Conservation (phyloP, 1,140 invertebrate genomes). For the Cydia strobilella region DNA sequence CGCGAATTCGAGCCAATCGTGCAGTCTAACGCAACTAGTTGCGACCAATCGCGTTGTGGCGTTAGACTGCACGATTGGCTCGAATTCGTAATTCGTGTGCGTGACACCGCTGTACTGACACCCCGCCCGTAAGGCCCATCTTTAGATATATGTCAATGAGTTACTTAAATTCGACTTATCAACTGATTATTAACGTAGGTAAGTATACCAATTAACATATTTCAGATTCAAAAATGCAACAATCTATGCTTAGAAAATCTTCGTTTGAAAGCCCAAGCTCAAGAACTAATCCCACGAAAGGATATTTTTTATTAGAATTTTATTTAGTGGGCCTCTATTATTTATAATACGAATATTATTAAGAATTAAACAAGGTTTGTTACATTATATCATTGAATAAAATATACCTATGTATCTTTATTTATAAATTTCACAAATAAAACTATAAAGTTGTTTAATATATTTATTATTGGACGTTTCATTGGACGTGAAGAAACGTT, state of each 20-base stretch:
- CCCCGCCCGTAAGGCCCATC: no score
- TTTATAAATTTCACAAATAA: background rate
- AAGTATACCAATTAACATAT: background rate
- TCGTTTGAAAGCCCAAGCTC: constrained; percentile 51
- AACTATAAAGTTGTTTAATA: no score
- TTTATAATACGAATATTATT: background rate
- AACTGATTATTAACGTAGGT: background rate
- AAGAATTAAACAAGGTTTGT: background rate
- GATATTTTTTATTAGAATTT: background rate
- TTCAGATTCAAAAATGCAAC: constrained; percentile 65
- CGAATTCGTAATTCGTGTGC: no score
- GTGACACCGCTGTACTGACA: no score
- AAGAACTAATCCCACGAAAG: constrained; percentile 38
- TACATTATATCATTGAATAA: background rate
- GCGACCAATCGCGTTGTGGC: no score
- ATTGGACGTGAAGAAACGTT: no score
- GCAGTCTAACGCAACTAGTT: no score
- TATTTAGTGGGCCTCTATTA: background rate
- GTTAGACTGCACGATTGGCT: no score
- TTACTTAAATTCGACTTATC: no score
- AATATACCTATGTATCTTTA: background rate
- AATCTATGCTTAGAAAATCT: constrained; percentile 61
- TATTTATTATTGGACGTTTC: no score
- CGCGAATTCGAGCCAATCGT: no score
- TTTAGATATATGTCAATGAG: no score